These are phyloP conservation scores for Marronus borbonicus DNA, from an alignment of 2,888 invertebrate genomes.

Conservation along the genomic window DNA sequence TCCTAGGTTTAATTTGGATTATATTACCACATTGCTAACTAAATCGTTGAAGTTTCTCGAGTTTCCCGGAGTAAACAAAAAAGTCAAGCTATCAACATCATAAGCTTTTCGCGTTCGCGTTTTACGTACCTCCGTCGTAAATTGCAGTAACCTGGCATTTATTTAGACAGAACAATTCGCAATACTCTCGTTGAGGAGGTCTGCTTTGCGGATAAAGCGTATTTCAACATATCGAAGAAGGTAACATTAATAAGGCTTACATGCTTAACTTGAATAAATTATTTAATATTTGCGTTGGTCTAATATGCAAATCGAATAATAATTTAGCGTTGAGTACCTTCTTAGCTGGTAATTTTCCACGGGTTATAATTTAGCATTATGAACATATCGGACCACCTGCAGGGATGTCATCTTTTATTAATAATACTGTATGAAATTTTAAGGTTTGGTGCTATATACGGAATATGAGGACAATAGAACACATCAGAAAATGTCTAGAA, in stretches of 20 bases:
- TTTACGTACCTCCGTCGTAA: neutral
- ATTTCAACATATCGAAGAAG: slow-evolving; percentile 6
- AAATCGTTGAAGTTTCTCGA: slow-evolving; percentile 19
- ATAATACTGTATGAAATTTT: no score
- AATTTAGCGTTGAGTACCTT: slow-evolving; percentile 10
- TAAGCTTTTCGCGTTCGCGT: neutral
- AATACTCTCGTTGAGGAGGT: neutral
- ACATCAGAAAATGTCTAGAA: no score
- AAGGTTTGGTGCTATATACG: no score
- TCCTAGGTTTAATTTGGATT: slow-evolving; percentile 22
- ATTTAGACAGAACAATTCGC: neutral
- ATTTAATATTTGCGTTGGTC: neutral
- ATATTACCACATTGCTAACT: slow-evolving; percentile 28
- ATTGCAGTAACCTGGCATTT: neutral
- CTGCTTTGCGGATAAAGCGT: neutral
- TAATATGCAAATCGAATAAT: slow-evolving; percentile 17
- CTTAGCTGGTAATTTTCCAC: slow-evolving; percentile 14
- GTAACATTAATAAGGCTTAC: slow-evolving; percentile 21
- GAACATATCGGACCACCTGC: no score
- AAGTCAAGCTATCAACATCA: slow-evolving; percentile 1
- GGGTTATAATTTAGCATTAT: no score
- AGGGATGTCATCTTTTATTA: no score
- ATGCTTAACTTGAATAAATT: slow-evolving; percentile 4
- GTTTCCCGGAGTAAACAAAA: slow-evolving; percentile 8
- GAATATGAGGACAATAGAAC: no score